Percentiles rank a stretch among this genome's conserved stretches.
Conservation (phyloP, 2,888 invertebrate genomes). For the Dioctria linearis region DNA sequence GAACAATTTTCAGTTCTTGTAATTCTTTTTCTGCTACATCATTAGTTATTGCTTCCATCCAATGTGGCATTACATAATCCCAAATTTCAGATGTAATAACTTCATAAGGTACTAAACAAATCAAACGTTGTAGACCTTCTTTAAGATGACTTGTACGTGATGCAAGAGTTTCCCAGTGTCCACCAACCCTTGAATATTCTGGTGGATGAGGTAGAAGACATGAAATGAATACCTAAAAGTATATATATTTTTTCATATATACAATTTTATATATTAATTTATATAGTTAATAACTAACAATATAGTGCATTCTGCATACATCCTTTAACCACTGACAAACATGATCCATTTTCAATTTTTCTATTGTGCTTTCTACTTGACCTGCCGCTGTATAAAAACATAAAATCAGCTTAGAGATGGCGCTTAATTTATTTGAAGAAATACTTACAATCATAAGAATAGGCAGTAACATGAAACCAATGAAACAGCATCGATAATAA, state of each 20-base stretch:
- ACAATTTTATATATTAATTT: not conserved
- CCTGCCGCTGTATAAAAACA: conserved; percentile 71
- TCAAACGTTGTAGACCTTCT: conserved; percentile 93
- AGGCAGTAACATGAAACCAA: conserved; percentile 99
- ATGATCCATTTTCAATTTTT: conserved; percentile 92
- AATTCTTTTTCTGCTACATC: conserved; percentile 93
- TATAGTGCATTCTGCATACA: conserved; percentile 87
- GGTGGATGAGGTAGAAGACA: conserved; percentile 97
- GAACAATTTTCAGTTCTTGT: conserved; percentile 84
- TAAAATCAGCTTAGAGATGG: not conserved
- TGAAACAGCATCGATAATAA: conserved; percentile 97
- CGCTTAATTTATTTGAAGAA: not conserved
- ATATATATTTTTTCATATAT: not conserved
- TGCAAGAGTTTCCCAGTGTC: conserved; percentile 94
- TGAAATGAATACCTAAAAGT: conserved; percentile 78
- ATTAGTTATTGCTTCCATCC: conserved; percentile 97
- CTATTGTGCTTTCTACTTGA: conserved; percentile 88
- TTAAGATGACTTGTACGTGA: conserved; percentile 92
- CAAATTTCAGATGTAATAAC: conserved; percentile 96
- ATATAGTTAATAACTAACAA: not conserved
- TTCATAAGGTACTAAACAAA: conserved; percentile 97
- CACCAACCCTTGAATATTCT: conserved; percentile 95
- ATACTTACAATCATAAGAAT: conserved; percentile 88
- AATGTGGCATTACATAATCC: conserved; percentile 99
- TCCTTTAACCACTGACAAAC: conserved; percentile 93